These are phyloP conservation scores for Nasonia longicornis DNA, from an alignment of 1,140 invertebrate species.

Conservation along the genomic window DNA sequence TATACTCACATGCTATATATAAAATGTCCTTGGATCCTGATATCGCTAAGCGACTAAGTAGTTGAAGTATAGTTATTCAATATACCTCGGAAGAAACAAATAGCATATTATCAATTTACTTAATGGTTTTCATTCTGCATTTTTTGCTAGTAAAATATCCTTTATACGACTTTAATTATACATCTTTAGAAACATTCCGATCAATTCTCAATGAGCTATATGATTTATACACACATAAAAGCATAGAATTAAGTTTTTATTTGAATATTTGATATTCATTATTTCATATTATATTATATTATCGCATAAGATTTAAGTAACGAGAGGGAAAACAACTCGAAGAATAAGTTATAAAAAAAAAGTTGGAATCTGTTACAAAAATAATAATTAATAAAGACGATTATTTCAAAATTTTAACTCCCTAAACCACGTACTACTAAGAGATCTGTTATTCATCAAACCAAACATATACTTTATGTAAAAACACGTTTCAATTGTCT, in stretches of 20 bases:
- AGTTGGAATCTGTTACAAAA: neutral
- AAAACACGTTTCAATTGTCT: neutral
- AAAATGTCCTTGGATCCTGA: neutral
- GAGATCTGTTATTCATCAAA: neutral
- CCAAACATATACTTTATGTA: neutral
- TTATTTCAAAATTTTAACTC: neutral
- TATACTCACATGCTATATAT: neutral
- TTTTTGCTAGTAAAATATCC: slow-evolving; percentile 5
- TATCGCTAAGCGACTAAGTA: neutral
- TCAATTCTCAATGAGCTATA: neutral
- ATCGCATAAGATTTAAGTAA: neutral
- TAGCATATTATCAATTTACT: neutral
- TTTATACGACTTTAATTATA: neutral
- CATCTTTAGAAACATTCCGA: slow-evolving; percentile 1
- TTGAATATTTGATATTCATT: neutral
- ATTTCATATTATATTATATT: neutral
- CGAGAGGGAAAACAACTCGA: neutral
- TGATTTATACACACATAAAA: neutral
- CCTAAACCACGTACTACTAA: neutral
- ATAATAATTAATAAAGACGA: neutral
- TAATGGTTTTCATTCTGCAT: neutral
- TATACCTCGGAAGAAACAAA: neutral
- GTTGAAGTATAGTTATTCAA: neutral
- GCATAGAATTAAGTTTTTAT: neutral
- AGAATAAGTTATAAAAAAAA: neutral